A percentile compares a stretch with the other conserved stretches of the same genome.
Evolutionary conservation across 2,888 invertebrate species (phyloP).

Genomic region (Noctua janthina): DNA sequence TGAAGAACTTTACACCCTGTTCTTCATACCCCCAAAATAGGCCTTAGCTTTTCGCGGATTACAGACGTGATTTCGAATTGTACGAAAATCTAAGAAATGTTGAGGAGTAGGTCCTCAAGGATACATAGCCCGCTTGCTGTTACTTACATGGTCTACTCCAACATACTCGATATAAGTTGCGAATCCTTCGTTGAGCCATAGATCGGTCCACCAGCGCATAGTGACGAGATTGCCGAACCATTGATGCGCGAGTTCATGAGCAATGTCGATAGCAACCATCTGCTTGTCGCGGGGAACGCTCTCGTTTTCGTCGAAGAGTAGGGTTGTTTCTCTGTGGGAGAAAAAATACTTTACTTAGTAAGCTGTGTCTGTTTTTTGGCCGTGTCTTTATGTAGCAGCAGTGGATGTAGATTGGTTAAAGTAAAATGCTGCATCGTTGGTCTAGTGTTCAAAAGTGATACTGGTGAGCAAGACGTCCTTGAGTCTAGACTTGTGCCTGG

Average conservation of each 20-base stretch:
- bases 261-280: constrained; percentile 89
- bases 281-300: constrained; percentile 88
- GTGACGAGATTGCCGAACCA: constrained; percentile 94
- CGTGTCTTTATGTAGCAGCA: neutral
- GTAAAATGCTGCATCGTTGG: too few species aligned
- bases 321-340: constrained; percentile 90
- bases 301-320: constrained; percentile 90
- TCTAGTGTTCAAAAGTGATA: too few species aligned
- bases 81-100: neutral
- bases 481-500: too few species aligned
- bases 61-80: neutral
- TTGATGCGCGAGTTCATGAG: constrained; percentile 94
- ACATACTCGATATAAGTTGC: constrained; percentile 91
- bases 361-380: neutral
- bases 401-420: neutral
- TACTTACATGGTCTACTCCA: constrained; percentile 88
- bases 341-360: neutral
- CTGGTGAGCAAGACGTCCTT: too few species aligned
- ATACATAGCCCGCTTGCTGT: too few species aligned
- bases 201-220: constrained; percentile 93
- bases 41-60: neutral
- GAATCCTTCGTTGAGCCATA: constrained; percentile 94
- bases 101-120: neutral
- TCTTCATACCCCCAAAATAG: too few species aligned
- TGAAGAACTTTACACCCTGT: too few species aligned